These are phyloP conservation scores for Biston betularia DNA, from an alignment of 2,888 invertebrate species.

Conservation along the genomic window DNA sequence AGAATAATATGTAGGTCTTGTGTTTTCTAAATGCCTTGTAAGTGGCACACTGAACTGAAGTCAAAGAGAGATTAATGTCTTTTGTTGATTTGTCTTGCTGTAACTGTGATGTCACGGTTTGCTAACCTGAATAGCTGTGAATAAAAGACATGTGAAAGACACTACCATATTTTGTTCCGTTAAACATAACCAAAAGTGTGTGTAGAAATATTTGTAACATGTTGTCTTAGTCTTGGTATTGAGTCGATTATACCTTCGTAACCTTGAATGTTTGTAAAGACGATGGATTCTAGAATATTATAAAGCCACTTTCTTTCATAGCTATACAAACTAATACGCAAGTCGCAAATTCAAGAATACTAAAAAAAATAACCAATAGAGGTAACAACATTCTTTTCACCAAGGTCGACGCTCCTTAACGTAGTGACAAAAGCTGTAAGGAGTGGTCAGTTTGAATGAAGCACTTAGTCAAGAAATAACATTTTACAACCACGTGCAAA, in stretches of 20 bases:
- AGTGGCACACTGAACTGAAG: slow-evolving; percentile 37
- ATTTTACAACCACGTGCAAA: slow-evolving; percentile 29
- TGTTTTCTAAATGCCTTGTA: slow-evolving; percentile 34
- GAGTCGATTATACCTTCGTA: neutral
- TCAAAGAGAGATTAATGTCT: slow-evolving; percentile 36
- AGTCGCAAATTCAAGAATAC: neutral
- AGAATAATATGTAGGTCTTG: slow-evolving; percentile 33
- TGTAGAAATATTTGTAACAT: neutral
- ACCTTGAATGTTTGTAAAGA: neutral
- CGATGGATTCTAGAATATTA: neutral
- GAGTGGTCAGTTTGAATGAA: slow-evolving; percentile 22
- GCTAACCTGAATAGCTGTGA: slow-evolving; percentile 34
- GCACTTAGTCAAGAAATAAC: slow-evolving; percentile 14
- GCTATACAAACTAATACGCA: neutral
- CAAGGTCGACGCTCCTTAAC: slow-evolving; percentile 14
- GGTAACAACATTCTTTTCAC: slow-evolving; percentile 2
- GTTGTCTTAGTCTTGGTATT: too few species aligned
- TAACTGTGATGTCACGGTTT: slow-evolving; percentile 39
- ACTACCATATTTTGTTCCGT: slow-evolving; percentile 15
- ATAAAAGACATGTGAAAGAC: slow-evolving; percentile 26
- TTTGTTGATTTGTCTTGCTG: slow-evolving; percentile 34
- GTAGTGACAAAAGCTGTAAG: slow-evolving; percentile 4
- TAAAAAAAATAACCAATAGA: neutral
- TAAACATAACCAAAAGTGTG: neutral
- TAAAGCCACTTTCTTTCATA: neutral